phyloP scores from a whole-genome alignment of 2,888 invertebrate species.

The Mythimna pallens region DNA sequence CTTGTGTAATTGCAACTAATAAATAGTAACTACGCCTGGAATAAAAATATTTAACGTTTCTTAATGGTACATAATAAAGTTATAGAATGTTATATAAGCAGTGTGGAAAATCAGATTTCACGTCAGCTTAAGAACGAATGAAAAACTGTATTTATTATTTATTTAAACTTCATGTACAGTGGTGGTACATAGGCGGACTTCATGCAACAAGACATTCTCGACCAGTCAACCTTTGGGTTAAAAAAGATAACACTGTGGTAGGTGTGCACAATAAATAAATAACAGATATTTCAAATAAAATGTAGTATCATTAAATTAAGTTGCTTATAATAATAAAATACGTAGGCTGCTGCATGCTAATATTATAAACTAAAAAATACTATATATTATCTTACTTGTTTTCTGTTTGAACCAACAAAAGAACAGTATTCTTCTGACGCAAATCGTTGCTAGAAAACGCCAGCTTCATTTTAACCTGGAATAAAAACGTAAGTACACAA shows the following conservation, averaged over 20 bases:
- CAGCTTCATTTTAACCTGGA: slow-evolving; percentile 94
- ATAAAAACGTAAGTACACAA: neutral
- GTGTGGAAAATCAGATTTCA: neutral
- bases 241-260: too few relatives aligned
- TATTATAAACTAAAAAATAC: too few relatives aligned
- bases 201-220: too few relatives aligned
- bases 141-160: neutral
- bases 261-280: too few relatives aligned
- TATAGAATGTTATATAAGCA: neutral
- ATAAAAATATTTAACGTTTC: slow-evolving; percentile 30
- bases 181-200: too few relatives aligned
- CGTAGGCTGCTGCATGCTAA: too few relatives aligned
- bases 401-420: slow-evolving; percentile 95
- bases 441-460: slow-evolving; percentile 96
- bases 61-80: neutral
- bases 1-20: slow-evolving; percentile 95
- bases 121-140: neutral
- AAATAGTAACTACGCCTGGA: slow-evolving; percentile 95
- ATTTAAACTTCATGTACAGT: too few relatives aligned
- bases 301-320: too few relatives aligned
- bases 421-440: slow-evolving; percentile 94
- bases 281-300: too few relatives aligned
- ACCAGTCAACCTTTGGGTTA: too few relatives aligned
- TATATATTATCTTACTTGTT: slow-evolving; percentile 91
- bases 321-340: too few relatives aligned